A percentile compares a stretch with the other conserved stretches of the same genome.
phyloP scores from a whole-genome alignment of 2,888 invertebrate genomes.

The Dasypogon diadema region DNA sequence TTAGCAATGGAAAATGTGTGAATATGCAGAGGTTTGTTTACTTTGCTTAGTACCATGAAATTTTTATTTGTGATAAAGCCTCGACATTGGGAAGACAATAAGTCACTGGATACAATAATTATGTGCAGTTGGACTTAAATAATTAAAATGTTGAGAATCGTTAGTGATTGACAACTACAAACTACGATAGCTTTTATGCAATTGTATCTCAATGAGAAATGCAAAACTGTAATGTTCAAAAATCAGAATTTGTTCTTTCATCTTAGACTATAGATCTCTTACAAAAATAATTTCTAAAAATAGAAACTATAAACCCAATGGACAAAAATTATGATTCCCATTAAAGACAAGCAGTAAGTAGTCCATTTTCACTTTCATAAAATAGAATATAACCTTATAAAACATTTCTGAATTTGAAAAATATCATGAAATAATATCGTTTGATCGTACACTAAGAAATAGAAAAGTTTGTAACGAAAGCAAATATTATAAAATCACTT shows the following conservation, averaged over 20 bases:
- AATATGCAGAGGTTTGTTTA: not conserved
- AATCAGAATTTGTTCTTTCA: not conserved
- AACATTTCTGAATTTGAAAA: constrained; percentile 19
- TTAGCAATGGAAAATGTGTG: not conserved
- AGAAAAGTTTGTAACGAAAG: constrained; percentile 11
- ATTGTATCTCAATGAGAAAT: no score
- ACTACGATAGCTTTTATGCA: not conserved
- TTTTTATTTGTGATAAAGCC: not conserved
- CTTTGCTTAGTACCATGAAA: no score
- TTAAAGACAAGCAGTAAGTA: constrained; percentile 1
- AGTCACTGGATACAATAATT: not conserved
- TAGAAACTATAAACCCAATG: constrained; percentile 14
- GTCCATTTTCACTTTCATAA: not conserved
- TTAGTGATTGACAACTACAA: not conserved
- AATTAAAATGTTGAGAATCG: not conserved
- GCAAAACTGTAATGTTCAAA: no score
- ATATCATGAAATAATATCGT: constrained; percentile 27
- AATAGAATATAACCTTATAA: constrained; percentile 30
- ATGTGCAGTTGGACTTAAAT: not conserved
- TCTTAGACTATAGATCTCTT: constrained; percentile 5
- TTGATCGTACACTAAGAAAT: constrained; percentile 3
- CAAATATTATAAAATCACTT: constrained; percentile 5
- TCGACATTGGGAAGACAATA: not conserved
- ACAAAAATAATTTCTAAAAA: constrained; percentile 36
- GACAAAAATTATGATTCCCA: not conserved